Evolutionary conservation across 2,888 invertebrate genomes (phyloP).

Genomic region (Altica lythri): DNA sequence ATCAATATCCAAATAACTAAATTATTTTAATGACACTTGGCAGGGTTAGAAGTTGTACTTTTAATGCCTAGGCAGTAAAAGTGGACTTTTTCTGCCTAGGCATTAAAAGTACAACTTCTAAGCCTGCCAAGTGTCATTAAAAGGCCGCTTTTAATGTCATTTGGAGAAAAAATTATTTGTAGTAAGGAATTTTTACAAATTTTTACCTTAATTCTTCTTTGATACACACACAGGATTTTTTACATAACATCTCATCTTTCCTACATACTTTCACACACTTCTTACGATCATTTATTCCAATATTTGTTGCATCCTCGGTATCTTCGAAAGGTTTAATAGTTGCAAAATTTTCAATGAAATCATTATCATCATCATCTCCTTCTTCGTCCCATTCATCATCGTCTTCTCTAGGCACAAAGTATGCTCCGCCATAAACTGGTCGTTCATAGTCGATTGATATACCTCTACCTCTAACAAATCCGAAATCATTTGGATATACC

Average conservation of each 20-base stretch:
- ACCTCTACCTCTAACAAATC: slow-evolving; percentile 44
- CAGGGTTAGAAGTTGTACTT: no score
- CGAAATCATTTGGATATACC: slow-evolving; percentile 44
- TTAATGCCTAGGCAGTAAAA: no score
- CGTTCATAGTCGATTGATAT: slow-evolving; percentile 34
- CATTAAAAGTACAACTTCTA: no score
- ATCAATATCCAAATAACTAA: no score
- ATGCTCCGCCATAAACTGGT: slow-evolving; percentile 31
- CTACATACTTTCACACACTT: slow-evolving; percentile 56
- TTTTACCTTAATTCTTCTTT: slow-evolving; percentile 49
- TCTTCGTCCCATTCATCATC: no score
- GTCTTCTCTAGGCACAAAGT: slow-evolving; percentile 30
- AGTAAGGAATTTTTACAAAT: neutral
- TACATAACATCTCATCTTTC: slow-evolving; percentile 62
- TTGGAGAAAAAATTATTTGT: neutral
- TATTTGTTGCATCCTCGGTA: slow-evolving; percentile 27
- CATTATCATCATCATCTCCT: slow-evolving; percentile 33
- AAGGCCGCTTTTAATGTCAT: no score
- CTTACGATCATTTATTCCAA: slow-evolving; percentile 36
- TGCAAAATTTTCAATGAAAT: slow-evolving; percentile 25
- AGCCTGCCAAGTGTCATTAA: no score
- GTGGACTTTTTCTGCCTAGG: no score
- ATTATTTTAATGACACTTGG: no score
- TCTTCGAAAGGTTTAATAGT: slow-evolving; percentile 40
- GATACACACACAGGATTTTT: slow-evolving; percentile 71